phyloP scores from a whole-genome alignment of 1,140 invertebrate genomes.

The Acyrthosiphon pisum region DNA sequence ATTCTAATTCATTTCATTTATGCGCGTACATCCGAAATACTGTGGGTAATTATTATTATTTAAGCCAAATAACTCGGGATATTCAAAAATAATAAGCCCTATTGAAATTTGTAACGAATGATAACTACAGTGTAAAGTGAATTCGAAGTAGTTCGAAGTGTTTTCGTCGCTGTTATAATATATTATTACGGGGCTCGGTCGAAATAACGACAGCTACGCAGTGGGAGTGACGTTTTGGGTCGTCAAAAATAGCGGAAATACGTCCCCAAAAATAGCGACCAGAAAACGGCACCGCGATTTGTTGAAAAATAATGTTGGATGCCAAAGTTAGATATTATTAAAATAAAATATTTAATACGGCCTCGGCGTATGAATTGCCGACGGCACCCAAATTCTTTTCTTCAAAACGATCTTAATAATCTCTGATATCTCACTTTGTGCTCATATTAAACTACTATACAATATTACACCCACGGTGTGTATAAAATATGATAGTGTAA shows the following conservation, averaged over 20 bases:
- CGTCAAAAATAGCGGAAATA: too few relatives aligned
- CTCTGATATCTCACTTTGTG: neutral
- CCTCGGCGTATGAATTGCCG: too few relatives aligned
- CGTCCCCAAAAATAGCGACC: neutral
- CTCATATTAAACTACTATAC: neutral
- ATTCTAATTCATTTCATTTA: conserved; percentile 43
- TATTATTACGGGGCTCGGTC: neutral
- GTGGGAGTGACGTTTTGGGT: neutral
- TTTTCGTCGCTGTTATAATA: neutral
- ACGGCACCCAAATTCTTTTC: neutral
- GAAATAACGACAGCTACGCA: neutral
- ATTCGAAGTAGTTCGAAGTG: neutral
- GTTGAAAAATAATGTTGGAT: neutral
- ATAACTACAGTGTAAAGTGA: neutral
- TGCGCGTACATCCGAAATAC: conserved; percentile 33
- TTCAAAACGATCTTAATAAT: neutral
- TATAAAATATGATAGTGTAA: neutral
- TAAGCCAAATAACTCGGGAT: neutral
- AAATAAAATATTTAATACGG: neutral
- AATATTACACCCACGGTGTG: neutral
- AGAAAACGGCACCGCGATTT: neutral
- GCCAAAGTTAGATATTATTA: neutral
- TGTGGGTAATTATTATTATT: conserved; percentile 42
- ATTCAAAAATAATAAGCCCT: neutral
- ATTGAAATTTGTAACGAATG: neutral